These are phyloP conservation scores for Ctena decussata DNA, from an alignment of 2,888 invertebrate genomes.

Conservation along the genomic window DNA sequence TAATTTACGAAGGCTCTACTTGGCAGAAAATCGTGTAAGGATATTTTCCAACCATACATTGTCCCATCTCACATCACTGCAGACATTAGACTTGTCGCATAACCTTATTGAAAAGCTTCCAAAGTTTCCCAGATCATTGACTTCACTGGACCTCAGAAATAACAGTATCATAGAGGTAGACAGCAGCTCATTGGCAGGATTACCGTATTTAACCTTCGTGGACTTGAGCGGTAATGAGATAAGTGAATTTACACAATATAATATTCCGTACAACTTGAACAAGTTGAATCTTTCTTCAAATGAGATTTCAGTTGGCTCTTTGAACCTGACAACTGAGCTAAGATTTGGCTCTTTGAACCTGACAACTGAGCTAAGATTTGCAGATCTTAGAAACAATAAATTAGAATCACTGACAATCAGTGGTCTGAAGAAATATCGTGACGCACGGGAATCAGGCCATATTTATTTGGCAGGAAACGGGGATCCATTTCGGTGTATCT, in stretches of 20 bases:
- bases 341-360: no score
- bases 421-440: no score
- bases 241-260: neutral
- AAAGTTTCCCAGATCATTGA: neutral
- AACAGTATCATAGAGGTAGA: neutral
- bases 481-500: neutral
- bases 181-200: neutral
- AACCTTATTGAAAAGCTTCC: neutral
- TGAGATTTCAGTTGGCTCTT: neutral
- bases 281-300: neutral
- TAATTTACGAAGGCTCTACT: no score
- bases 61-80: neutral
- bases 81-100: neutral
- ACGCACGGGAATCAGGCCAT: no score
- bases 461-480: no score
- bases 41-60: neutral
- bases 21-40: no score
- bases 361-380: neutral
- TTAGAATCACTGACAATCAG: neutral
- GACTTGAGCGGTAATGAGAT: neutral
- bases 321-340: neutral
- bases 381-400: neutral
- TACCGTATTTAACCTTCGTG: neutral
- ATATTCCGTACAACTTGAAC: neutral
- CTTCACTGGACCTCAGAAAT: neutral